These are phyloP conservation scores for Smutsia gigantea DNA, from an alignment of 2,797 vertebrate genomes.

Conservation along the genomic window DNA sequence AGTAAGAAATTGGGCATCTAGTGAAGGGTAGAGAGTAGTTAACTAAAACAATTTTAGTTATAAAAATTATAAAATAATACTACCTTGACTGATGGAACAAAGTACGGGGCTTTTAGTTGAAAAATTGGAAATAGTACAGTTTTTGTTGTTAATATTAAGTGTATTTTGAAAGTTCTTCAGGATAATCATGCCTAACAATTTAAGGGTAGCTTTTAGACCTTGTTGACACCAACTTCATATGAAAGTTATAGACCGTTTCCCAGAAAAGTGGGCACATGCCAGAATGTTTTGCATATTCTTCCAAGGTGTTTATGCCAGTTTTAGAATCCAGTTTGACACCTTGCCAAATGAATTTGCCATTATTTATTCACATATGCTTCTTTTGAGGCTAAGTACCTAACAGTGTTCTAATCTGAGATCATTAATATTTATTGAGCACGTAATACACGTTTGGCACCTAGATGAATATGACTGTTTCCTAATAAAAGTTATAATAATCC, in stretches of 20 bases:
- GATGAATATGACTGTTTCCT: background rate
- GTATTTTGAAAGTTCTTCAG: background rate
- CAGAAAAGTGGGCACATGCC: background rate
- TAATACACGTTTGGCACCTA: background rate
- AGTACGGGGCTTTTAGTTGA: background rate
- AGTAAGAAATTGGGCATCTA: background rate
- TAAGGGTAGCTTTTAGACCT: background rate
- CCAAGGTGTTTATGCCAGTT: background rate
- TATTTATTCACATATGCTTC: constrained; percentile 32
- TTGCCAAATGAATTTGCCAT: background rate
- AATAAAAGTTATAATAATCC: background rate
- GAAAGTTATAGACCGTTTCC: background rate
- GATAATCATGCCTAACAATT: background rate
- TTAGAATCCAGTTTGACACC: background rate
- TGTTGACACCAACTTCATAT: background rate
- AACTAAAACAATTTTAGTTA: background rate
- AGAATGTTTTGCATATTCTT: constrained; percentile 17
- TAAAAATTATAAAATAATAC: constrained; percentile 10
- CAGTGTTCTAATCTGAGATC: background rate
- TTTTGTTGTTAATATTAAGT: background rate
- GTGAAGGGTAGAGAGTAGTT: background rate
- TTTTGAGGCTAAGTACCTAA: background rate
- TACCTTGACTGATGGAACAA: background rate
- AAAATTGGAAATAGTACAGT: background rate
- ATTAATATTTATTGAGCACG: background rate